A percentile compares a stretch with the other conserved stretches of the same genome.
These are phyloP conservation scores for Philereme vetulata DNA, from an alignment of 2,888 invertebrate species.

Conservation along the genomic window DNA sequence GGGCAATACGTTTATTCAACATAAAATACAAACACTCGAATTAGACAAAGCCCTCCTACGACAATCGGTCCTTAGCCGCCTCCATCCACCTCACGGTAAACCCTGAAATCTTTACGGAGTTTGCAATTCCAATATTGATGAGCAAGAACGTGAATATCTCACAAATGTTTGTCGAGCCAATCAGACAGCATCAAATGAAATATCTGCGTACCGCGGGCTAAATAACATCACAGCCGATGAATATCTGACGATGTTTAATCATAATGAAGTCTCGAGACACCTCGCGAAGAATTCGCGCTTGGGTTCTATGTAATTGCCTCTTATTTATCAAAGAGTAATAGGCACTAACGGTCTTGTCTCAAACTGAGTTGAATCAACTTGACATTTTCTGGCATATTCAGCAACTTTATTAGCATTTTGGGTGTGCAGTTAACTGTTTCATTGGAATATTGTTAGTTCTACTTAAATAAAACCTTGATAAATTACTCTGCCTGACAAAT, in stretches of 20 bases:
- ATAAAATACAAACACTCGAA: no score
- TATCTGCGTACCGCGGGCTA: constrained; percentile 30
- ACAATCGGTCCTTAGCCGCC: no score
- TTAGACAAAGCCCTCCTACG: no score
- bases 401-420: no score
- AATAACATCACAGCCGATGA: constrained; percentile 24
- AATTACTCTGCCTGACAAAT: no score
- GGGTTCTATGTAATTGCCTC: constrained; percentile 26
- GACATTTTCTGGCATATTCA: not conserved
- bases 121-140: constrained; percentile 33
- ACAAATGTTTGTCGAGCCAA: constrained; percentile 47
- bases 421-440: no score
- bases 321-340: constrained; percentile 31
- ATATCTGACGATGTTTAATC: constrained; percentile 24
- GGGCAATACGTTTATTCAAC: no score
- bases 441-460: no score
- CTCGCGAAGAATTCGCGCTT: constrained; percentile 22
- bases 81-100: constrained; percentile 1
- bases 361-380: constrained; percentile 1
- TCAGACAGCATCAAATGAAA: constrained; percentile 44
- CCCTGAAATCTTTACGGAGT: constrained; percentile 20
- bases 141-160: constrained; percentile 26
- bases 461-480: no score
- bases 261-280: constrained; percentile 30
- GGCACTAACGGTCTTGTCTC: constrained; percentile 16